phyloP scores from a whole-genome alignment of 23 tunicate species.

The Botrylloides violaceus region DNA sequence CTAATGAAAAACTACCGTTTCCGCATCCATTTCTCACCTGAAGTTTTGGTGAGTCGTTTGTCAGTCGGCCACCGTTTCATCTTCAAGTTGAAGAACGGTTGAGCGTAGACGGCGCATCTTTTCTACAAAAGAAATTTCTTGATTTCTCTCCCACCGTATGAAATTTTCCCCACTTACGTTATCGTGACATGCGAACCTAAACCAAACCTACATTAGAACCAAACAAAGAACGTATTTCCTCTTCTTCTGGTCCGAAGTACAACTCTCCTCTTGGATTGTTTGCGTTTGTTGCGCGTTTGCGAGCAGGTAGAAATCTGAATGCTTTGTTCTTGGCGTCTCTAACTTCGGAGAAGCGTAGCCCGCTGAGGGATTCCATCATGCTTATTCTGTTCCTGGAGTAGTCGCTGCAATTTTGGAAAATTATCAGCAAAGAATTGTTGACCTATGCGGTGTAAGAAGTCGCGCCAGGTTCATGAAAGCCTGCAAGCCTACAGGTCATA shows the following conservation, averaged over 20 bases:
- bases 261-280: neutral
- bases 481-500: too few relatives aligned
- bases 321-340: neutral
- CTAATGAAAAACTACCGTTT: too few relatives aligned
- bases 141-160: too few relatives aligned
- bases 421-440: neutral
- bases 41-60: neutral
- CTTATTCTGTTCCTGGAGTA: constrained; percentile 7
- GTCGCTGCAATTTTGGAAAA: neutral
- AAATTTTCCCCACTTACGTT: too few relatives aligned
- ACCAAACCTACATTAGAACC: too few relatives aligned
- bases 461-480: too few relatives aligned
- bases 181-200: too few relatives aligned
- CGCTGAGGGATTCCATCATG: constrained; percentile 15
- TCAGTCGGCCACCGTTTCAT: neutral
- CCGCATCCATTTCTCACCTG: too few relatives aligned
- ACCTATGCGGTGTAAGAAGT: too few relatives aligned
- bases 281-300: neutral
- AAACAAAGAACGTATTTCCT: constrained; percentile 5
- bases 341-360: constrained; percentile 9
- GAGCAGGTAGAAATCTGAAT: constrained; percentile 8
- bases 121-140: constrained; percentile 3
- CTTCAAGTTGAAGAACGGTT: constrained; percentile 15
- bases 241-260: constrained; percentile 10
- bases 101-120: constrained; percentile 18